phyloP scores from a whole-genome alignment of 2,888 invertebrate genomes.

The Drymonia ruficornis region DNA sequence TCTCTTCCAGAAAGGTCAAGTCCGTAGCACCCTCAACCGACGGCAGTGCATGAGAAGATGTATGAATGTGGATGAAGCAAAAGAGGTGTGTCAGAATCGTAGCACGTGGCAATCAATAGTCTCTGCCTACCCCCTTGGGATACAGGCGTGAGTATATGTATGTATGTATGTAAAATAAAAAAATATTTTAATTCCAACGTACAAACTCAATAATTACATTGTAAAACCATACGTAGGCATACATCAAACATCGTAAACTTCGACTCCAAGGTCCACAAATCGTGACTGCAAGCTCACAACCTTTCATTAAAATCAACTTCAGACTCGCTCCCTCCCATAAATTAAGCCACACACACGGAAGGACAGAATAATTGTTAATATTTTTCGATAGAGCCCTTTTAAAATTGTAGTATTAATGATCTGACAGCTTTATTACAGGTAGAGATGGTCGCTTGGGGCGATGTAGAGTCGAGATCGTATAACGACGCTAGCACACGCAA shows the following conservation, averaged over 20 bases:
- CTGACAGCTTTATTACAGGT: constrained; percentile 35
- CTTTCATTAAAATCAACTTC: not conserved
- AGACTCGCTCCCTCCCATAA: constrained; percentile 13
- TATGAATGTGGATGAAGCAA: too few species aligned
- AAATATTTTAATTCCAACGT: too few species aligned
- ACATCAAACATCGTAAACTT: not conserved
- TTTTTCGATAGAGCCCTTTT: constrained; percentile 39
- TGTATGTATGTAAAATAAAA: too few species aligned
- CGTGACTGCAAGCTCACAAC: not conserved
- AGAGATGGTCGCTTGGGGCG: constrained; percentile 17
- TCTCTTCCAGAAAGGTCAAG: too few species aligned
- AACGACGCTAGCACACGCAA: not conserved
- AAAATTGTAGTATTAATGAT: constrained; percentile 26
- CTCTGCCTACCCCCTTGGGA: too few species aligned
- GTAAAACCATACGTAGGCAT: not conserved
- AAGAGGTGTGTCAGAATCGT: too few species aligned
- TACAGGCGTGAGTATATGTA: too few species aligned
- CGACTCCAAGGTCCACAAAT: not conserved
- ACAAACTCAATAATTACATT: too few species aligned
- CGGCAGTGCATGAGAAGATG: too few species aligned
- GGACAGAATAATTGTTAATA: constrained; percentile 37
- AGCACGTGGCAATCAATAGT: too few species aligned
- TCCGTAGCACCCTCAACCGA: too few species aligned
- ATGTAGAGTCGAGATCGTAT: constrained; percentile 13
- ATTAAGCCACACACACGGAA: constrained; percentile 27